Evolutionary conservation across 2,113 vertebrate species (phyloP).

Genomic region (Sceloporus tristichus): DNA sequence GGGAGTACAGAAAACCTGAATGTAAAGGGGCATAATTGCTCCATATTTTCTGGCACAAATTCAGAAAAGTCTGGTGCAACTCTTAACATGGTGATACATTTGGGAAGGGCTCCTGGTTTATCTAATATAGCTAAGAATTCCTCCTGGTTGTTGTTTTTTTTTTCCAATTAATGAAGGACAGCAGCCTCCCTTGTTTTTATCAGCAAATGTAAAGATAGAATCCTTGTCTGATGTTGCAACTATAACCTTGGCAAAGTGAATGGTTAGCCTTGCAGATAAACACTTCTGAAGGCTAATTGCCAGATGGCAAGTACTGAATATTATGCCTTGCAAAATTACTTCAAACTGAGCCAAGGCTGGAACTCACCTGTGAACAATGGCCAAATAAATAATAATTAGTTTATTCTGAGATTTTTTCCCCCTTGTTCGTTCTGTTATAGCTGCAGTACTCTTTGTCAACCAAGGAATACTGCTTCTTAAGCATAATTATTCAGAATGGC

Average conservation of each 20-base stretch:
- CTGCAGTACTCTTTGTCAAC: slow-evolving; percentile 29
- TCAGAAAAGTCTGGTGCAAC: too few species aligned
- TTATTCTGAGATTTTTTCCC: slow-evolving; percentile 32
- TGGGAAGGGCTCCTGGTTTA: slow-evolving; percentile 17
- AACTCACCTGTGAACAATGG: not conserved
- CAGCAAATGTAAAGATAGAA: slow-evolving; percentile 29
- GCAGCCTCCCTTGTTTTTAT: not conserved
- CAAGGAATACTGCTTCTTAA: slow-evolving; percentile 57
- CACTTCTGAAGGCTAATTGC: slow-evolving; percentile 49
- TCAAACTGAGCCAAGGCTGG: not conserved
- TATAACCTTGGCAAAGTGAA: slow-evolving; percentile 38
- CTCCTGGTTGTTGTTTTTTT: not conserved
- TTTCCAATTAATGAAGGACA: slow-evolving; percentile 18
- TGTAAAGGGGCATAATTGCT: not conserved
- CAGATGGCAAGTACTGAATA: slow-evolving; percentile 35
- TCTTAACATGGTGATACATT: not conserved
- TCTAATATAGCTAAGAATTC: not conserved
- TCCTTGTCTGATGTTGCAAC: slow-evolving; percentile 17
- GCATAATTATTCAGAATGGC: slow-evolving; percentile 47
- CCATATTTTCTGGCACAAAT: not conserved
- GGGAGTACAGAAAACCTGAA: too few species aligned
- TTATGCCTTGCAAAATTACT: slow-evolving; percentile 50
- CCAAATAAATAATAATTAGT: not conserved
- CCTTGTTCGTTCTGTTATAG: slow-evolving; percentile 46
- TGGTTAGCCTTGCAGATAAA: slow-evolving; percentile 42